Base-by-base conservation (phyloP, 2,888 invertebrate genomes). In the Teleogryllus oceanicus region DNA sequence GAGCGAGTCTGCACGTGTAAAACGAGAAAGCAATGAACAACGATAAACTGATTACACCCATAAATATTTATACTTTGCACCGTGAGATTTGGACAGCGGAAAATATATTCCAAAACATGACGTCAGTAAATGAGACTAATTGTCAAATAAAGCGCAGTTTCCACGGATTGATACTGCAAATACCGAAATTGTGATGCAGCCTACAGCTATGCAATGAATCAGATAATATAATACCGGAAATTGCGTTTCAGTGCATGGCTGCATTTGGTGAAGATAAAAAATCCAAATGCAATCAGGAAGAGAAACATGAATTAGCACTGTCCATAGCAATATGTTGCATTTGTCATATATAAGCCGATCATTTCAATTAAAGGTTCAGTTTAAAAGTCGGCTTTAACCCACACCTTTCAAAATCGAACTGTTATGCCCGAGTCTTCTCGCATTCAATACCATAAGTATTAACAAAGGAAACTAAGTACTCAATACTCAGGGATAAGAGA, bases 101-200 rank as follows among this genome's bases (percentile, higher is more conserved):
- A 62, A 62, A 62, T 62, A 62, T 62, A 62, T 62, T 62, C 62
- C 62, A 62, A 62, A 62, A 62, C 62, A 62, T 62, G 62, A 62
- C 62, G 62, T n/a, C 62, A n/a, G 62, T 62, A 62, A 62, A 62
- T 62, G 62, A 62, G 62, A 62, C 62, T 62, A 62, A 62, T 62
- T 18, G 62, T 62, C 62, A 62, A 62, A 62, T 62, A 62, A 62
- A 62, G 62, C 62, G 16, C 62, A n/a, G 62, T 62, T 62, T n/a
- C 62, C n/a, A n/a, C 62, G 62, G 62, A n/a, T 13, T 62, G 62
- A 62, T 62, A 62, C n/a, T 13, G 62, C 62, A 62, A 62, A 62
- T n/a, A 62, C 4, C 62, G 62, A 13, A 62, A n/a, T 62, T 4
- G 37, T 37, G 37, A 5, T 37, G 37, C 0, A 37, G 13, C 62